Evolutionary conservation across 2,113 vertebrate species (phyloP).

Genomic region (Oncorhynchus mykiss): DNA sequence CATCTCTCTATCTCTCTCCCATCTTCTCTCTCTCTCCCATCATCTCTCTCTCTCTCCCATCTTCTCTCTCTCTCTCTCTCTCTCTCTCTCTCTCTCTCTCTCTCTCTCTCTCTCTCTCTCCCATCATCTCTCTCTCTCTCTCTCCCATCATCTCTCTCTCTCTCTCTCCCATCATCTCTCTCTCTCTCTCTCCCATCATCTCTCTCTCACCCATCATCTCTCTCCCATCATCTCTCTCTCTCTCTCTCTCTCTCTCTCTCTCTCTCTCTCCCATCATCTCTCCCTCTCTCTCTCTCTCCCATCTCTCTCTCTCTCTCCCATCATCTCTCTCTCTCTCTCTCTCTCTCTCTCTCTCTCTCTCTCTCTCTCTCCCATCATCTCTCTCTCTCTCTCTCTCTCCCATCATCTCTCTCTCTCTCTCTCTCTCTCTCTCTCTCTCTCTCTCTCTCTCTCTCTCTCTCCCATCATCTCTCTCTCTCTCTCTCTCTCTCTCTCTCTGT

Average conservation of each 20-base stretch:
- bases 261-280: constrained; percentile 30
- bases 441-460: constrained; percentile 31
- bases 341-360: constrained; percentile 1
- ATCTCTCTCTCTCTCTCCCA: neutral
- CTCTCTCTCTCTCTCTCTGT: constrained; percentile 3
- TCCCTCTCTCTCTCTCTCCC: constrained; percentile 6
- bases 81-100: too few species aligned
- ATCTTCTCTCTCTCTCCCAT: constrained; percentile 34
- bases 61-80: neutral
- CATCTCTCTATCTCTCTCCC: constrained; percentile 15
- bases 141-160: neutral
- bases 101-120: neutral
- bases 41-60: constrained; percentile 24
- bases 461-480: neutral
- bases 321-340: constrained; percentile 26
- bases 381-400: neutral
- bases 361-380: constrained; percentile 5
- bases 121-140: neutral
- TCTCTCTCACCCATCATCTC: neutral
- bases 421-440: constrained; percentile 50
- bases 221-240: neutral
- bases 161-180: too few species aligned
- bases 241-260: neutral
- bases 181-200: neutral
- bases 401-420: constrained; percentile 21